Evolutionary conservation across 1,140 invertebrate genomes (phyloP), one percentile per base, ranked within the genome.

Genomic region (Periplaneta americana): DNA sequence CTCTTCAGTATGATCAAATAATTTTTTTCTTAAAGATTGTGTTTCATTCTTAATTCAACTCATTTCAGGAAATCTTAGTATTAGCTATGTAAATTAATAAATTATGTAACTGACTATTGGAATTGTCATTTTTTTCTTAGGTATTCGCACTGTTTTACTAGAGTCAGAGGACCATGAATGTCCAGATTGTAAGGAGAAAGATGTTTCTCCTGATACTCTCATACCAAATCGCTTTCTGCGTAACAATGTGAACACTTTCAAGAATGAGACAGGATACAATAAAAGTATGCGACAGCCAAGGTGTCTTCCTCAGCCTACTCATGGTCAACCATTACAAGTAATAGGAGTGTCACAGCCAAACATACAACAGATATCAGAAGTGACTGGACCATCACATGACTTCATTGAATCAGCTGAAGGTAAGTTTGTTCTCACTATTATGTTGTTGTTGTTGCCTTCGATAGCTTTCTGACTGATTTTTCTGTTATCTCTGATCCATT

Each of bases 151-250:
- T 81, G 93, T 93, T 79, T 88, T 99, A 28, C 86, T 98, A 74
- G 98, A 99, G 86, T 97, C 96, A 1, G 97, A 98, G 85, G 96
- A 98, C 81, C 96, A 98, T 84, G 94, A 97, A 86, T 99, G 98
- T 89, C 98, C 98, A 13, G 94, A 96, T 85, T 99, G 98, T 88
- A 93, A 95, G 74, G 96, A 98, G 87, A 96, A 95, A 85, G 96
- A 97, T 86, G 95, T 98, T 78, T 97, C 96, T 0, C 97, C 98
- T 0, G 96, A 96, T 79, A 96, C 95, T 8, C 90, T 99, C 18
- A 98, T 99, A 83, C 97, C 97, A 0, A 99, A 98, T 87, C 91
- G 96, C 78, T 98, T 96, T 89, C 88, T 98, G 76, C 91, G 98
- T 36, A 96, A 94, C 85, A 94, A 95, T 17, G 97, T 98, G 1